A percentile compares a stretch with the other conserved stretches of the same genome.
Evolutionary conservation across 2,888 invertebrate species (phyloP).

Genomic region (Maniola hyperantus): DNA sequence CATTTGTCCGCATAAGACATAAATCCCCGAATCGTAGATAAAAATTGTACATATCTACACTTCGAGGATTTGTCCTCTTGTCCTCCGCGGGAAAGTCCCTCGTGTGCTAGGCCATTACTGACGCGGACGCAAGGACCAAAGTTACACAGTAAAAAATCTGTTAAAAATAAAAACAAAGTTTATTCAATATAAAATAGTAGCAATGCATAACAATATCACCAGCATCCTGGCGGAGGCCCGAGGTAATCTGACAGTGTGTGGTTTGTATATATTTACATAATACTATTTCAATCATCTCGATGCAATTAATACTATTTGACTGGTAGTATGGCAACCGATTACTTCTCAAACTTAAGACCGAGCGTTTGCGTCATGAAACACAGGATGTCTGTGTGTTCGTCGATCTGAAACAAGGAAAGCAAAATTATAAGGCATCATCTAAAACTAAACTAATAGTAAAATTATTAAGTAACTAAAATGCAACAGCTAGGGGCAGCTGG

Average conservation of each 20-base stretch:
- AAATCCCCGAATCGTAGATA: too few relatives aligned
- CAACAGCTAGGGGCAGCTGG: too few relatives aligned
- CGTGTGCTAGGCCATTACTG: too few relatives aligned
- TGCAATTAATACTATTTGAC: slow-evolving; percentile 40
- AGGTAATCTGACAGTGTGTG: slow-evolving; percentile 71
- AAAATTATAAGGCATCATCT: not conserved
- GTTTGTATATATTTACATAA: slow-evolving; percentile 69
- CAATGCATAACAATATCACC: slow-evolving; percentile 80
- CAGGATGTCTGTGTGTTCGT: slow-evolving; percentile 95
- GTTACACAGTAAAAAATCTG: not conserved
- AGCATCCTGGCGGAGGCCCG: slow-evolving; percentile 61
- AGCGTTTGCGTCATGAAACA: slow-evolving; percentile 90
- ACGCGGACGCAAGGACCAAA: too few relatives aligned
- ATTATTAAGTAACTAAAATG: not conserved
- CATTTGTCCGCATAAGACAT: too few relatives aligned
- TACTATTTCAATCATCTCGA: slow-evolving; percentile 54
- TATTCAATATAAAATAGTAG: slow-evolving; percentile 73
- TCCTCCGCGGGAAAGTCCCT: too few relatives aligned
- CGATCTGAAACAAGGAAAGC: slow-evolving; percentile 86
- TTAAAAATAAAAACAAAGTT: slow-evolving; percentile 71
- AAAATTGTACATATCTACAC: too few relatives aligned
- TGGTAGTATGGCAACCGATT: slow-evolving; percentile 42
- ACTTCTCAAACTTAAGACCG: slow-evolving; percentile 83
- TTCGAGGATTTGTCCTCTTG: too few relatives aligned
- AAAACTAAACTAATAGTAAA: too few relatives aligned